A percentile compares a stretch with the other conserved stretches of the same genome.
Evolutionary conservation across 23 tunicate genomes (phyloP).

Genomic region (Trididemnum miniatum): DNA sequence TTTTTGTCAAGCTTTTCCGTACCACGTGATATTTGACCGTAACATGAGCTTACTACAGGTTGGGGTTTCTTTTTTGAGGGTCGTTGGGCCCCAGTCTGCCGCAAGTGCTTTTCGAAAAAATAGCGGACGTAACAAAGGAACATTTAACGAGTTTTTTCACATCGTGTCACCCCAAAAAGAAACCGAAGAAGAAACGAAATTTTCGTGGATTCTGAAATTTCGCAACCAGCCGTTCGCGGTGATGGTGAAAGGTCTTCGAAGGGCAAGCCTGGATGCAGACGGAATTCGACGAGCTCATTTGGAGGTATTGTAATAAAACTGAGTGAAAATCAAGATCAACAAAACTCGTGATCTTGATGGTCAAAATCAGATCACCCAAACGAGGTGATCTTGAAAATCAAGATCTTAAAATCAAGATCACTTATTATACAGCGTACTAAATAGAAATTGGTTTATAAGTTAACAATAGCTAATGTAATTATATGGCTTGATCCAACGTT

Average conservation of each 20-base stretch:
- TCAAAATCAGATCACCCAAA: no score
- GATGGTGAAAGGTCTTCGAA: constrained; percentile 5
- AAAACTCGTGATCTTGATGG: no score
- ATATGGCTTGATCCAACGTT: no score
- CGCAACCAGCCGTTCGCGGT: constrained; percentile 49
- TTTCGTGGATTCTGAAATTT: constrained; percentile 6
- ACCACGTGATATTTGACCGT: constrained; percentile 67
- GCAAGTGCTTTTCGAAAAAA: not conserved
- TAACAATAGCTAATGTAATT: no score
- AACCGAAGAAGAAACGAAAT: not conserved
- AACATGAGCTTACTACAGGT: constrained; percentile 66
- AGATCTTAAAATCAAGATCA: no score
- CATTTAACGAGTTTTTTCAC: constrained; percentile 54
- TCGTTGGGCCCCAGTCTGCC: constrained; percentile 4
- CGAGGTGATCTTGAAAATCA: no score
- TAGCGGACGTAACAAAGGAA: not conserved
- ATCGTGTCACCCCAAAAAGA: constrained; percentile 41
- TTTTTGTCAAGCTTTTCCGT: constrained; percentile 83
- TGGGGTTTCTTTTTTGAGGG: constrained; percentile 61
- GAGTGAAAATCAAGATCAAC: no score
- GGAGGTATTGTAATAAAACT: no score
- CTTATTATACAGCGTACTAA: no score
- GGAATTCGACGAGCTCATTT: not conserved
- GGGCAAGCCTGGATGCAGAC: not conserved
- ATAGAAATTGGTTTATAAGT: no score